Evolutionary conservation across 2,888 invertebrate genomes (phyloP), one percentile per base, ranked within the genome.

Genomic region (Anarsia innoxiella): DNA sequence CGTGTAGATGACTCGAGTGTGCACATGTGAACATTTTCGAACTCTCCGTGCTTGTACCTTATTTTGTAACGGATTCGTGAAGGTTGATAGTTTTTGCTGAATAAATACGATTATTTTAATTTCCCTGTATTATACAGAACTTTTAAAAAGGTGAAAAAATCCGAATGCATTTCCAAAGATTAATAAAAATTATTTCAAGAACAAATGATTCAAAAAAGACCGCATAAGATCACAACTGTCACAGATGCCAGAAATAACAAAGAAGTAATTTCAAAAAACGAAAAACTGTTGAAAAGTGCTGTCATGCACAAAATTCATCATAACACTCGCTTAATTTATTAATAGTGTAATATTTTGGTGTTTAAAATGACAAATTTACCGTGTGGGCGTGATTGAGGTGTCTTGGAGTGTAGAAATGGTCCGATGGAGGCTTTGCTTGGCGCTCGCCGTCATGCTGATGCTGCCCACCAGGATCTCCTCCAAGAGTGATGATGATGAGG

Each of bases 361-460:
- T 47, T 46, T 63, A 79, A 73, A 72, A 82, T 82, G 82, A 68
- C 59, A 80, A 80, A 80, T 74, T 55, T 56, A 62, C 58, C 51
- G 76, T 71, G 66, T 64, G 45, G 38, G 46, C 45, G 51, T 45
- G 56, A 54, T 46, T 62, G 65, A 53, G 55, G 48, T 42, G 11
- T 9, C 15, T 11, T 35, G 12, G 2, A 12, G 16, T 50, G 46
- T 49, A 67, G 66, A 60, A 49, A 82, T 80, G 83, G 64, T 79
- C 38, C 66, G 70, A 56, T 80, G 79, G 79, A 65, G 74, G 67
- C 62, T 48, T 40, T 67, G 65, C 48, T 43, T 82, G 39, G 51
- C 75, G 40, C 50, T 83, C 49, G 73, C 72, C 28, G 53, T 73
- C 61, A 54, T 83, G 53, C 53, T 83, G 31, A 13, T 30, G 9